These are phyloP conservation scores for Troilus luridus DNA, from an alignment of 2,888 invertebrate genomes.

Conservation along the genomic window DNA sequence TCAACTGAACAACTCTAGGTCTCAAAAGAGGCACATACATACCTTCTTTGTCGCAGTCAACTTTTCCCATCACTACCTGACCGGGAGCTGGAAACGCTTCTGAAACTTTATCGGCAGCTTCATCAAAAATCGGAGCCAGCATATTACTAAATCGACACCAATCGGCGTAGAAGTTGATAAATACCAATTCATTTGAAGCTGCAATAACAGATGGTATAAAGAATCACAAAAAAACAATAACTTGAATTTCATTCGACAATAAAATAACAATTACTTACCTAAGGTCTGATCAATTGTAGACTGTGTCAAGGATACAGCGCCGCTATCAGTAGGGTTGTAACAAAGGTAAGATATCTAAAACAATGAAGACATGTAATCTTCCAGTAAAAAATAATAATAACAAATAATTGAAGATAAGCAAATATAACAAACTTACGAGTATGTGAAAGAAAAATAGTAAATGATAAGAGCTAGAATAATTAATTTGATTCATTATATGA, in stretches of 20 bases:
- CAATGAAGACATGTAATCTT: conserved; percentile 59
- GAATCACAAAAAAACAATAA: background rate
- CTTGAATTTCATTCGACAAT: background rate
- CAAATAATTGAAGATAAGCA: background rate
- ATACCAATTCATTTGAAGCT: conserved; percentile 96
- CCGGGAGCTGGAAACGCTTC: conserved; percentile 82
- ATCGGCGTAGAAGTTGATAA: conserved; percentile 99
- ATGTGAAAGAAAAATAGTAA: conserved; percentile 51
- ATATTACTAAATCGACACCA: conserved; percentile 99
- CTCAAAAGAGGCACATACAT: conserved; percentile 68
- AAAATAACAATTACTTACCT: conserved; percentile 74
- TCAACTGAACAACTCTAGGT: background rate
- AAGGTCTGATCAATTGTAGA: conserved; percentile 87
- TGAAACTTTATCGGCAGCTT: conserved; percentile 89
- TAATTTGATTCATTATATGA: conserved; percentile 50
- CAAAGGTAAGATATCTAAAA: conserved; percentile 73
- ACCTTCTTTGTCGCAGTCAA: conserved; percentile 96
- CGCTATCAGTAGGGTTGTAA: conserved; percentile 85
- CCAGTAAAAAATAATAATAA: background rate
- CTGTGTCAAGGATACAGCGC: conserved; percentile 84
- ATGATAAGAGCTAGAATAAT: conserved; percentile 50
- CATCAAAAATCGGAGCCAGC: conserved; percentile 96
- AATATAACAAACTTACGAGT: conserved; percentile 16
- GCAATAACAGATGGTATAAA: conserved; percentile 70
- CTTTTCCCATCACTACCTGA: conserved; percentile 93